Percentiles rank a stretch among this genome's conserved stretches.
phyloP scores from a whole-genome alignment of 2,888 invertebrate species.

The Drosophila infuscata region DNA sequence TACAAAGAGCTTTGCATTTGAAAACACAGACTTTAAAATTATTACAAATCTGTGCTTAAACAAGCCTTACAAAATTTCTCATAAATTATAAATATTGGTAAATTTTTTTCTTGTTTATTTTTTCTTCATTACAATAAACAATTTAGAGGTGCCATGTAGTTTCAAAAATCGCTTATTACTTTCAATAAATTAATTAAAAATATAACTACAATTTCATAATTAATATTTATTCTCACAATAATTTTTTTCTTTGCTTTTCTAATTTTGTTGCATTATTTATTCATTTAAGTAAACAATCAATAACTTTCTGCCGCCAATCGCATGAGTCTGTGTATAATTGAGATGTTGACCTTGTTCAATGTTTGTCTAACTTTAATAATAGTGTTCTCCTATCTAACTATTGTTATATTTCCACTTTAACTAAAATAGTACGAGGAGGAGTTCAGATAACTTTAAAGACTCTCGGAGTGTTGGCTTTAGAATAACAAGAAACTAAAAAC shows the following conservation, averaged over 20 bases:
- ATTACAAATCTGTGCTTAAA: neutral
- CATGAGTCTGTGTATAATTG: neutral
- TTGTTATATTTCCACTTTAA: neutral
- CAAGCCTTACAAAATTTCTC: neutral
- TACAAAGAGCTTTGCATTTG: neutral
- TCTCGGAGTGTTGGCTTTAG: neutral
- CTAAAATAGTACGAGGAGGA: neutral
- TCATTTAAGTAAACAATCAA: neutral
- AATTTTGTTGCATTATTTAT: neutral
- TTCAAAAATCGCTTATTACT: neutral
- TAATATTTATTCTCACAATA: neutral
- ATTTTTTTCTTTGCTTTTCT: neutral
- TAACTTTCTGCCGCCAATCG: neutral
- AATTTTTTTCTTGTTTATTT: neutral
- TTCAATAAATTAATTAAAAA: neutral
- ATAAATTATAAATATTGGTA: neutral
- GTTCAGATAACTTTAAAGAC: neutral
- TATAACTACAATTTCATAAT: neutral
- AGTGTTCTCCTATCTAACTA: neutral
- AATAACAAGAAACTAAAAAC: neutral
- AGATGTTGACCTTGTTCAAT: neutral
- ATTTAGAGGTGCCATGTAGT: too few relatives aligned
- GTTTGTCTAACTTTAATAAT: neutral
- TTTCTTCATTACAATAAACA: too few relatives aligned
- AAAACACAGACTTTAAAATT: neutral